Evolutionary conservation across 2,113 vertebrate genomes (phyloP).

Genomic region (Mobula hypostoma): DNA sequence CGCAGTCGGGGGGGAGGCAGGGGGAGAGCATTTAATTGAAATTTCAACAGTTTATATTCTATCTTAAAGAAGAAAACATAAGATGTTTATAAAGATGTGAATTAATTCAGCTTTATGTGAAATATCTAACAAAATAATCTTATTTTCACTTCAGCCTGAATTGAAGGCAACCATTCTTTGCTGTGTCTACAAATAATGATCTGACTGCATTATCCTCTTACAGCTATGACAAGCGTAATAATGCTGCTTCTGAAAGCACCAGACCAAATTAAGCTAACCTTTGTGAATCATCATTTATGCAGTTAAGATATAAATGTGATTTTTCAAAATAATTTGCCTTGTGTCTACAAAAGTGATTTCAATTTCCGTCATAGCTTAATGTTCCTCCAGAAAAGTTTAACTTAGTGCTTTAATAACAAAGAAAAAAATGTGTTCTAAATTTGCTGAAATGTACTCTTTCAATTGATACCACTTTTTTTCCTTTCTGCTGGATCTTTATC

Average conservation of each 20-base stretch:
- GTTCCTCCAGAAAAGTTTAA: not conserved
- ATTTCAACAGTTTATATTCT: not conserved
- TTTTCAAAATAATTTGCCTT: conserved; percentile 27
- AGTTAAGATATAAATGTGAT: not conserved
- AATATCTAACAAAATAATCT: not conserved
- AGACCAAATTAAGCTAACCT: not conserved
- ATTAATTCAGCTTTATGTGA: not conserved
- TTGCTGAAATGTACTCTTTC: not conserved
- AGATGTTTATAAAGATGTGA: not conserved
- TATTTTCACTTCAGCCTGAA: not conserved
- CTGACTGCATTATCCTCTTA: not conserved
- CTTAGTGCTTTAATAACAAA: not conserved
- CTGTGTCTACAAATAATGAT: not conserved
- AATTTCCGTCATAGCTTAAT: not conserved
- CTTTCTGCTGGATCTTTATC: not conserved
- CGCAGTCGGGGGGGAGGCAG: too few relatives aligned
- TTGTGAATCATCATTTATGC: not conserved
- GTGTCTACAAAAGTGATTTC: not conserved
- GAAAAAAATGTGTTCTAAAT: conserved; percentile 5
- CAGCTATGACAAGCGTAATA: not conserved
- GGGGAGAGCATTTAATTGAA: not conserved
- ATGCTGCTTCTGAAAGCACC: not conserved
- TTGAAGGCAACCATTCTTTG: not conserved
- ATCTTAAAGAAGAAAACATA: not conserved
- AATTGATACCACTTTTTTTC: not conserved